Percentiles rank a stretch among this genome's conserved stretches.
phyloP scores from a whole-genome alignment of 2,113 vertebrate genomes.

The Silurus glanis region DNA sequence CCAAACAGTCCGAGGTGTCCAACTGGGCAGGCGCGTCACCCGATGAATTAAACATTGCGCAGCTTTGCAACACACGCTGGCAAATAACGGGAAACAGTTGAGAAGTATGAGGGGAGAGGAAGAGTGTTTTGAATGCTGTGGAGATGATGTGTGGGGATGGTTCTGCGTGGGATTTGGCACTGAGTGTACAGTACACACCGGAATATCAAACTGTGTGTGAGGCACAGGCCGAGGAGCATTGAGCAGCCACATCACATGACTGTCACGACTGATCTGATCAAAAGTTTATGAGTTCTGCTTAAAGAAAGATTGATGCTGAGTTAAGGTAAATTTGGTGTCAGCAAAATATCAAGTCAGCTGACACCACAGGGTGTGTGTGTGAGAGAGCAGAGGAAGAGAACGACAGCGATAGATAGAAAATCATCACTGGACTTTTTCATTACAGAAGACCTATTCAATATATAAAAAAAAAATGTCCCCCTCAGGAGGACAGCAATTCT shows the following conservation, averaged over 20 bases:
- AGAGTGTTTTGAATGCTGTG: conserved; percentile 10
- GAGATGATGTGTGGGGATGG: conserved; percentile 13
- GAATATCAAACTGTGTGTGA: conserved; percentile 47
- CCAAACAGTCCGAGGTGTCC: conserved; percentile 71
- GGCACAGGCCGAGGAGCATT: conserved; percentile 21
- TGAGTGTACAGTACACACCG: conserved; percentile 3
- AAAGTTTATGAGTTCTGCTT: conserved; percentile 56
- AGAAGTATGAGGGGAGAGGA: conserved; percentile 32
- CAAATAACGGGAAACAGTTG: conserved; percentile 31
- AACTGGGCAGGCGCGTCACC: conserved; percentile 61
- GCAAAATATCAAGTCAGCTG: conserved; percentile 45
- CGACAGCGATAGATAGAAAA: conserved; percentile 60
- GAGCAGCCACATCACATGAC: conserved; percentile 37
- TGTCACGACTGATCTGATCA: conserved; percentile 47
- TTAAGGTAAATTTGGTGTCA: conserved; percentile 55
- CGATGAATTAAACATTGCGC: conserved; percentile 71
- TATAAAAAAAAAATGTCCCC: background rate
- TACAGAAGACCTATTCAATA: background rate
- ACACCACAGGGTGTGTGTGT: conserved; percentile 32
- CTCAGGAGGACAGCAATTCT: background rate
- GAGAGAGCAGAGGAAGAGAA: conserved; percentile 34
- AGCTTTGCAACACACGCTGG: conserved; percentile 25
- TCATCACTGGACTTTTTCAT: conserved; percentile 45
- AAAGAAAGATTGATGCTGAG: conserved; percentile 52
- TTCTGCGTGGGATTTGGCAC: conserved; percentile 24